A percentile compares a stretch with the other conserved stretches of the same genome.
Conservation (phyloP, 2,113 vertebrate genomes). For the Dicrurus megarhynchus region DNA sequence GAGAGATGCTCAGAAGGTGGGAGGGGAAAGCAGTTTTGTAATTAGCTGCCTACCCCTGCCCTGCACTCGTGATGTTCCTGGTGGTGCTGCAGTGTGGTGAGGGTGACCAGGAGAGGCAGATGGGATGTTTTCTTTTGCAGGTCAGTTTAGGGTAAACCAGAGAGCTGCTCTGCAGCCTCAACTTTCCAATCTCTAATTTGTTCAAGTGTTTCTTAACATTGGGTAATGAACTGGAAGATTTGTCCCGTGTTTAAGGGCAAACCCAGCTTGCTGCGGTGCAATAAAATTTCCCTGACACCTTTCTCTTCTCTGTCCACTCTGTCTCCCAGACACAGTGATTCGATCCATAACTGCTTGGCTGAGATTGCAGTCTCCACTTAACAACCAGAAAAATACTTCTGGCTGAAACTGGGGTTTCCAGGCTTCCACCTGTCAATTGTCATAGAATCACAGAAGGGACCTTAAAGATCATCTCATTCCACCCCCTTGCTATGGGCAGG, state of each 20-base stretch:
- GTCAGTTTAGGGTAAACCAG: not conserved
- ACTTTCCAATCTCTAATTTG: not conserved
- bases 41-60: not conserved
- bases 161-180: not conserved
- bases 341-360: not conserved
- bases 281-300: not conserved
- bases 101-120: not conserved
- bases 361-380: not conserved
- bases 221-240: constrained; percentile 20
- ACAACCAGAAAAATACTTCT: not conserved
- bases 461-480: not conserved
- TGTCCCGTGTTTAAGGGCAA: not conserved
- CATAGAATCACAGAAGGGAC: not conserved
- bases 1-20: not conserved
- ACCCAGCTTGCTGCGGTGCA: not conserved
- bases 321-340: not conserved
- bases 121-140: not conserved
- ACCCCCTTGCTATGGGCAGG: not conserved
- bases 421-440: not conserved
- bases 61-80: not conserved
- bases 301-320: not conserved
- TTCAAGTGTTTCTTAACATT: not conserved
- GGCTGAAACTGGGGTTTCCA: not conserved
- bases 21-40: not conserved
- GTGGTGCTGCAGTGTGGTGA: not conserved